Percentiles rank a stretch among this genome's conserved stretches.
These are phyloP conservation scores for Sycobia sp. DNA, from an alignment of 1,140 invertebrate species.

Conservation along the genomic window DNA sequence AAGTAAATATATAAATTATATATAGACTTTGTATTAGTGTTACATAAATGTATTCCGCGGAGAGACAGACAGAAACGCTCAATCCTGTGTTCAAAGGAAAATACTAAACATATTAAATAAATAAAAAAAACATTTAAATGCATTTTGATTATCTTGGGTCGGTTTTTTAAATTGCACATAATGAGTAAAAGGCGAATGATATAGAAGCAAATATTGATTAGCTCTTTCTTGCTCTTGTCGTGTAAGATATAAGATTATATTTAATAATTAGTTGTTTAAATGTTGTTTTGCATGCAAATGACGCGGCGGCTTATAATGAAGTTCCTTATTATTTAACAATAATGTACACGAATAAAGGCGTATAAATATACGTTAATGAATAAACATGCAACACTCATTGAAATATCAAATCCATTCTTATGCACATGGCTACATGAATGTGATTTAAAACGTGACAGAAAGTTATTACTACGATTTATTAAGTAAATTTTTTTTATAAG, in stretches of 20 bases:
- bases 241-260: neutral
- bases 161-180: too few species aligned
- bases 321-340: neutral
- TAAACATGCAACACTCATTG: conserved; percentile 45
- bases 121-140: neutral
- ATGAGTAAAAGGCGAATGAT: neutral
- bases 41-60: neutral
- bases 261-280: conserved; percentile 5
- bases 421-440: conserved; percentile 5
- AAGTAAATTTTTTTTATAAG: too few species aligned
- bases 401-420: conserved; percentile 37
- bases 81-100: conserved; percentile 60
- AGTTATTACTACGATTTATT: neutral
- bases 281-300: conserved; percentile 5
- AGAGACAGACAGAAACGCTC: conserved; percentile 42
- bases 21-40: neutral
- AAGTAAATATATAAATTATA: neutral
- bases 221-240: neutral
- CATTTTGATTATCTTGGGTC: neutral
- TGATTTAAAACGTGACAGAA: neutral
- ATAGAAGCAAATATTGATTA: conserved; percentile 4
- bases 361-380: conserved; percentile 3
- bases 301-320: neutral
- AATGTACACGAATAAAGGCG: neutral
- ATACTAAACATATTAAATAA: conserved; percentile 13